A percentile compares a stretch with the other conserved stretches of the same genome.
Evolutionary conservation across 2,797 vertebrate species (phyloP).

Genomic region (Chromis chromis): DNA sequence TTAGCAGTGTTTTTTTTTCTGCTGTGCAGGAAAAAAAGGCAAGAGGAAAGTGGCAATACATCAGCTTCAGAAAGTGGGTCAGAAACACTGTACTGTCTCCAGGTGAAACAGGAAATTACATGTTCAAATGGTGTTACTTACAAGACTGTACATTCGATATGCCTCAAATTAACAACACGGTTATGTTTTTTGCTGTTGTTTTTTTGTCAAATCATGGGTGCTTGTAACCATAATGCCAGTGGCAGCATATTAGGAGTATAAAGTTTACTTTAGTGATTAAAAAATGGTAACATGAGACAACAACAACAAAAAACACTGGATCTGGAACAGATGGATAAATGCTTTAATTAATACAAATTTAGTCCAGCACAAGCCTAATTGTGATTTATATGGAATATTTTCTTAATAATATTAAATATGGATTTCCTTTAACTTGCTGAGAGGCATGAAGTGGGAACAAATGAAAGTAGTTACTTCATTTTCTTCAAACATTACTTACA

Average conservation of each 20-base stretch:
- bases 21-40: conserved; percentile 31
- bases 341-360: conserved; percentile 34
- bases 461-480: conserved; percentile 9
- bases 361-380: conserved; percentile 44
- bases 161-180: conserved; percentile 24
- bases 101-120: conserved; percentile 54
- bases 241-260: background rate
- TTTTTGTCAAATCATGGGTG: background rate
- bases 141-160: conserved; percentile 9
- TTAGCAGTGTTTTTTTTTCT: conserved; percentile 45
- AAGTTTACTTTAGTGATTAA: background rate
- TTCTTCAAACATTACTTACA: conserved; percentile 46
- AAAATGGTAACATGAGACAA: conserved; percentile 2
- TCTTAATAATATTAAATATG: conserved; percentile 58
- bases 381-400: conserved; percentile 54
- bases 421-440: conserved; percentile 65
- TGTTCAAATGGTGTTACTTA: conserved; percentile 34
- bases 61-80: conserved; percentile 72
- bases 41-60: conserved; percentile 61
- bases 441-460: conserved; percentile 42
- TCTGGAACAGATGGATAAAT: conserved; percentile 18
- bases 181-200: background rate
- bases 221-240: background rate
- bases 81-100: conserved; percentile 57
- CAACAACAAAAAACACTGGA: background rate